Conservation (phyloP, 2,113 vertebrate genomes). For the Ammospiza caudacuta region DNA sequence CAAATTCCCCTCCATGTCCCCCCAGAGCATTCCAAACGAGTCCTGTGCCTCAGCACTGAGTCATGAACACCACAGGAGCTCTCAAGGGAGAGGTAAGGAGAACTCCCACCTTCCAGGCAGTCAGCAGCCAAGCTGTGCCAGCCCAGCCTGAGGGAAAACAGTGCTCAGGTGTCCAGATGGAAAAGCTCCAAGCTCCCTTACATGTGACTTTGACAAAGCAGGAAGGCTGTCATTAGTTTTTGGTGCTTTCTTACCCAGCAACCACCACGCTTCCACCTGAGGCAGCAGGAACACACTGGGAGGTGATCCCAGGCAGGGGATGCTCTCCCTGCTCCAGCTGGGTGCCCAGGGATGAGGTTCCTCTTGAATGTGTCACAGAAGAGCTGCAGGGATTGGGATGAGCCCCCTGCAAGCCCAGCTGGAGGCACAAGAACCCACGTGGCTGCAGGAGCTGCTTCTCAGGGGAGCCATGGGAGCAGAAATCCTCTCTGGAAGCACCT, state of each 20-base stretch:
- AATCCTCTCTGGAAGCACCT: not conserved
- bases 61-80: not conserved
- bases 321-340: not conserved
- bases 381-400: not conserved
- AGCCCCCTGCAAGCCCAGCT: not conserved
- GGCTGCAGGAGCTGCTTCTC: not conserved
- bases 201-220: not conserved
- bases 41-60: not conserved
- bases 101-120: not conserved
- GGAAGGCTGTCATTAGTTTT: fast-evolving
- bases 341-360: not conserved
- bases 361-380: fast-evolving
- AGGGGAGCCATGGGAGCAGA: not conserved
- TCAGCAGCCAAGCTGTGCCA: not conserved
- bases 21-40: not conserved
- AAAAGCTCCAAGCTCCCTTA: not conserved
- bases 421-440: fast-evolving
- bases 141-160: not conserved
- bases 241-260: not conserved
- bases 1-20: not conserved
- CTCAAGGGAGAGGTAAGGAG: not conserved
- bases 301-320: not conserved
- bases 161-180: not conserved
- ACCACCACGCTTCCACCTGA: fast-evolving
- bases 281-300: not conserved